Evolutionary conservation across 2,888 invertebrate species (phyloP).

Genomic region (Cybosia mesomella): DNA sequence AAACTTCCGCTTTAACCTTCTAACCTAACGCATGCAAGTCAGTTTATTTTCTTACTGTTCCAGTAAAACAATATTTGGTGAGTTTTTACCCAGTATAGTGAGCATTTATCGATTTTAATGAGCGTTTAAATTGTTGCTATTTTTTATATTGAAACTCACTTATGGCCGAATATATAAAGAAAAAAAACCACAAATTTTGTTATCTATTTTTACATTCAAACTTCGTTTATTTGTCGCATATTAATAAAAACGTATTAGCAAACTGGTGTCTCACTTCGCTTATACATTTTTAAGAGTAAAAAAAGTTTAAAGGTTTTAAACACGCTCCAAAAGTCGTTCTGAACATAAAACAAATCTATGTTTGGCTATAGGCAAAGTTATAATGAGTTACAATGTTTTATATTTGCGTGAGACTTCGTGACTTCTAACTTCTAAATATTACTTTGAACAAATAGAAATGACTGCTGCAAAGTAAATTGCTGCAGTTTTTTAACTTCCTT

Average conservation of each 20-base stretch:
- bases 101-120: no score
- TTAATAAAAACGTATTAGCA: background rate
- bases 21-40: no score
- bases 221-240: background rate
- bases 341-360: constrained; percentile 50
- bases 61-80: no score
- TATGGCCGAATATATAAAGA: no score
- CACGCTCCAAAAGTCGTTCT: constrained; percentile 45
- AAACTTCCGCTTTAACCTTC: no score
- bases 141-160: no score
- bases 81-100: no score
- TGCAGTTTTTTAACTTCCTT: constrained; percentile 43
- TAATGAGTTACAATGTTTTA: constrained; percentile 67
- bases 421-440: constrained; percentile 56
- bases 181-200: no score
- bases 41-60: no score
- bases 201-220: background rate
- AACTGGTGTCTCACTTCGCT: background rate
- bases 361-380: constrained; percentile 63
- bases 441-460: constrained; percentile 43
- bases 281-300: constrained; percentile 48
- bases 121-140: no score
- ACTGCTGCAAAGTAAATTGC: constrained; percentile 41
- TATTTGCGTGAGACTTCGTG: constrained; percentile 62
- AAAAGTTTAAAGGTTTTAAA: constrained; percentile 46